phyloP scores from a whole-genome alignment of 2,888 invertebrate species.

The Diaphora mendica region DNA sequence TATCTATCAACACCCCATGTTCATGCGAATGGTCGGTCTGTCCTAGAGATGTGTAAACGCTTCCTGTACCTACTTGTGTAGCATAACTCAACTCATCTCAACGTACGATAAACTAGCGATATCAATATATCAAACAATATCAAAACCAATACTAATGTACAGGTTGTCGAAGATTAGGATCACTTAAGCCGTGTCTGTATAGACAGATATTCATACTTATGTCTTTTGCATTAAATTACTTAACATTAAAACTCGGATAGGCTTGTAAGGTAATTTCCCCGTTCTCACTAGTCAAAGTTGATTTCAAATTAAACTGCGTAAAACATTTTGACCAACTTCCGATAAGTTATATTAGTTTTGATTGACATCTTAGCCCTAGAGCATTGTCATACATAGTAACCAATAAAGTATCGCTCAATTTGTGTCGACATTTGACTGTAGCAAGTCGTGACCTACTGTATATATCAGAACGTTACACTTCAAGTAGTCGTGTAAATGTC shows the following conservation, averaged over 20 bases:
- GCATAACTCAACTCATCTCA: not conserved
- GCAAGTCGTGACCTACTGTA: conserved; percentile 12
- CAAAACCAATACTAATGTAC: not conserved
- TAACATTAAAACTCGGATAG: not conserved
- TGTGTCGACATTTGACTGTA: conserved; percentile 32
- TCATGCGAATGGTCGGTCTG: not conserved
- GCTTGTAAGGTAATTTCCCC: too few species aligned
- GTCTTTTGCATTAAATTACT: not conserved
- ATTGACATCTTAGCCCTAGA: not conserved
- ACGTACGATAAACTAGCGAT: not conserved
- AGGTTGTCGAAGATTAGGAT: not conserved
- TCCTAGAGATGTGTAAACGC: not conserved
- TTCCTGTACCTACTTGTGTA: not conserved
- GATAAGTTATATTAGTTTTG: not conserved
- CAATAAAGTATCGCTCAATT: conserved; percentile 38
- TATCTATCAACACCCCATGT: not conserved
- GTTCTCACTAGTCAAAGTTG: not conserved
- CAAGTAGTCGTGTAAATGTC: conserved; percentile 50
- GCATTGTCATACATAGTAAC: not conserved
- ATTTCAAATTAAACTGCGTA: not conserved
- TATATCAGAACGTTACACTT: conserved; percentile 30
- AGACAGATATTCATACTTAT: not conserved
- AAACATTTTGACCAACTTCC: not conserved
- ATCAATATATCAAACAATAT: not conserved
- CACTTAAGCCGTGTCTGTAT: not conserved